Base-by-base conservation (phyloP, 2,888 invertebrate species). In the Dascillus cervinus region DNA sequence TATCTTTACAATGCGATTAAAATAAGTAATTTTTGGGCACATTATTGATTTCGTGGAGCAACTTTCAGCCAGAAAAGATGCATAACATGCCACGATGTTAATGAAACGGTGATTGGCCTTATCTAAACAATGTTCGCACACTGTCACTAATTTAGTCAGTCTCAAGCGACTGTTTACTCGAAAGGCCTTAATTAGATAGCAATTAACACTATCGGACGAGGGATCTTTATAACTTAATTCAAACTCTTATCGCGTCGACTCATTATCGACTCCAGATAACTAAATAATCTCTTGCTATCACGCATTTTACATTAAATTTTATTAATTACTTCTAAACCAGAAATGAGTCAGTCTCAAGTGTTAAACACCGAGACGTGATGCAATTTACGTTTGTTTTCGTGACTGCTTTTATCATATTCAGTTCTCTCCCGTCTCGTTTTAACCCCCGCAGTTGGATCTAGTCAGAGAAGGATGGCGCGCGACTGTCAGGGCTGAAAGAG, bases 221-320 rank as follows among this genome's bases (percentile, higher is more conserved):
- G 26, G 34, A 42, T 42, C 42, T 39, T 37, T 39, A 41, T 37
- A 37, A 39, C 42, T 42, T 29, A 37, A 42, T 42, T 42, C 41
- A 20, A 29, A 26, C 28, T 31, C 17, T 26, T 32, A 39, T 36
- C 39, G 25, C 13, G 20, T 30, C 13, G 14, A 28, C 25, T 34
- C 40, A 32, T 37, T 40, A 40, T 37, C 37, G 25, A 23, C 21
- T 6, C 22, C 14, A 32, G 28, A 36, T 28, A 36, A 21, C 25
- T 28, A 32, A 26, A 19, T 32, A 32, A 26, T 36, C 26, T 25
- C 13, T 19, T 28, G n/a, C 32, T 36, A 36, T 36, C 36, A 19
- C 14, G 28, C 21, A 36, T 22, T 32, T 32, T 22, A 32, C 36
- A 36, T 32, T 32, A 28, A 36, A 36, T 32, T 36, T 36, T 37